Evolutionary conservation across 2,113 vertebrate genomes (phyloP), one percentile per base, ranked within the genome.

Genomic region (Ammospiza caudacuta): DNA sequence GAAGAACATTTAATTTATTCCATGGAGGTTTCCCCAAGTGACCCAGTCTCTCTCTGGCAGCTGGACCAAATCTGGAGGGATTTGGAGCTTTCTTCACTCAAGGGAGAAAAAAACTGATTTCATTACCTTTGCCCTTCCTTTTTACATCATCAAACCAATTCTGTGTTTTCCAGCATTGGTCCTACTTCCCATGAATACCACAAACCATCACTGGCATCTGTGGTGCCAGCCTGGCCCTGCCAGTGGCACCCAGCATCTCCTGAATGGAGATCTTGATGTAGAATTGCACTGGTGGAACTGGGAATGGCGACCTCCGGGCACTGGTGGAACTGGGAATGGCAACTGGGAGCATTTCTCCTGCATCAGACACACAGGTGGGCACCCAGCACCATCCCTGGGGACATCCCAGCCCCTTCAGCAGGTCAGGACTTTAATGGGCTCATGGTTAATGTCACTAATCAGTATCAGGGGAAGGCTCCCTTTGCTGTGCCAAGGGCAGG

Each of bases 1-100:
- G 81, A 95, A 78, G 74, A 92, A 63, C 82, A 72, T 90, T 95
- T 94, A 92, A 96, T 95, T 87, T 90, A 62, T 94, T 67, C 94
- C 73, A 22, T 2, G 3, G 63, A 92, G 87, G 15, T 83, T 95
- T 96, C 79, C 70, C 69, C 55, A 80, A 12, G 28, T 87, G 75
- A 82, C 77, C 62, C 4, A 2, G 70, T 47, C 61, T 37, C 51
- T 72, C 87, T 78, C 80, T 83, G 69, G 51, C 59, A 90, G 58
- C 62, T 44, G 51, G 44, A 59, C 49, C 14, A 41, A 83, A 88
- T 69, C 64, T 27, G 24, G 58, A 86, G 66, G 47, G 67, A 83
- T 90, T 90, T 77, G 31, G 27, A 68, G n/a, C 43, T 84, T 83
- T 67, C 68, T 74, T 55, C 23, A 62, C 39, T 12, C 51, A 7